Evolutionary conservation across 2,113 vertebrate species (phyloP), one percentile per base, ranked within the genome.

Genomic region (Rhinoderma darwinii): DNA sequence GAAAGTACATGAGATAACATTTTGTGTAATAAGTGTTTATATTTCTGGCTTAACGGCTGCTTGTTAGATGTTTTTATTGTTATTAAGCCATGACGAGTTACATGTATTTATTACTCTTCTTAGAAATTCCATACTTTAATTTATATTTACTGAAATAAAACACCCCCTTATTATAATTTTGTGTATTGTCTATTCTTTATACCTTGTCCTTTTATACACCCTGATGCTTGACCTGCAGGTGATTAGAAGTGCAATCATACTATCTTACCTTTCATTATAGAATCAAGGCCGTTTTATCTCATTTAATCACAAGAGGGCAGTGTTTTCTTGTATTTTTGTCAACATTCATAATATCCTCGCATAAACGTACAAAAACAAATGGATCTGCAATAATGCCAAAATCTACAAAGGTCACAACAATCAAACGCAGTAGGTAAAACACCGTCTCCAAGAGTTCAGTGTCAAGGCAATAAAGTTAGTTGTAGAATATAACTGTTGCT

Each of bases 231-330:
- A 25, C 68, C 37, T 41, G 37, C 20, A 12, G 18, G 3, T 8
- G 5, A 37, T 10, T 17, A 70, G 0, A 70, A 39, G 18, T 17
- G 68, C 32, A 72, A 72, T 72, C 32, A 72, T 9, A 35, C 32
- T 72, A 72, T 18, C 32, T 39, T 37, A 70, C 66, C 32, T 70
- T 35, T 66, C 30, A 32, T 66, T 66, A 66, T 32, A 17, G 41
- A 47, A 59, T 22, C 3, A 39, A 79, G 20, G 12, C 17, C 32
- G 9, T 79, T 63, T 32, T 66, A 30, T 66, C 87, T 1, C 76
- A 39, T 88, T 72, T 79, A 63, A 91, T 84, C 94, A 90, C 93
- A 92, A 95, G 95, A 94, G 92, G 94, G 94, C 93, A 86, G 88
- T 91, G 50, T 91, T 27, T 88, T 93, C 91, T 90, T 32, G 83